Conservation (phyloP, 2,888 invertebrate genomes). For the Oconnorella tubifera region DNA sequence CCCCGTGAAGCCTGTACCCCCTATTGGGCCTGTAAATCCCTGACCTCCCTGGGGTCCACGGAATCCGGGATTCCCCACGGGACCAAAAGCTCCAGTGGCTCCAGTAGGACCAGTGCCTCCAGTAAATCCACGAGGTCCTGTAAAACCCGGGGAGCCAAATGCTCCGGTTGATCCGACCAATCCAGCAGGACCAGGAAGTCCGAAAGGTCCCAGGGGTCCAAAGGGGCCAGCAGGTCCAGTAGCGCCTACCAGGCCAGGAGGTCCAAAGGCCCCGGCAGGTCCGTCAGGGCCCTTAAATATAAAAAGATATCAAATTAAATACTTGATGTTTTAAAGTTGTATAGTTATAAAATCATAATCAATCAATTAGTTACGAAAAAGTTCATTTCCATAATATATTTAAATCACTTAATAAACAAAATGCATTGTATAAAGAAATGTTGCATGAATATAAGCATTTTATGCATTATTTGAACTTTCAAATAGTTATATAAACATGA, state of each 20-base stretch:
- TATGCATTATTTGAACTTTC: too few relatives aligned
- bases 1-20: conserved; percentile 12
- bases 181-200: conserved; percentile 25
- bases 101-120: conserved; percentile 16
- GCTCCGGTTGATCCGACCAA: conserved; percentile 70
- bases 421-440: too few relatives aligned
- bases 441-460: too few relatives aligned
- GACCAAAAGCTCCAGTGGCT: conserved; percentile 10
- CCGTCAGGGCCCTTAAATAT: conserved; percentile 16
- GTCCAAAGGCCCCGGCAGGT: conserved; percentile 24
- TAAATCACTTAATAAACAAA: too few relatives aligned
- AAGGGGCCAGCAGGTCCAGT: conserved; percentile 5
- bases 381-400: too few relatives aligned
- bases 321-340: too few relatives aligned
- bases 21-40: conserved; percentile 24
- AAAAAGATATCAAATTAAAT: not conserved
- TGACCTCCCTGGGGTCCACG: conserved; percentile 25
- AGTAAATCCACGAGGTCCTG: conserved; percentile 57
- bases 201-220: conserved; percentile 18
- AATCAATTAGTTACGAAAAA: too few relatives aligned
- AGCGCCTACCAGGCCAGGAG: conserved; percentile 12
- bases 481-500: too few relatives aligned
- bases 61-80: conserved; percentile 16
- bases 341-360: too few relatives aligned
- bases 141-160: conserved; percentile 64